Conservation (phyloP, 2,113 vertebrate genomes). For the Zosterops lateralis region DNA sequence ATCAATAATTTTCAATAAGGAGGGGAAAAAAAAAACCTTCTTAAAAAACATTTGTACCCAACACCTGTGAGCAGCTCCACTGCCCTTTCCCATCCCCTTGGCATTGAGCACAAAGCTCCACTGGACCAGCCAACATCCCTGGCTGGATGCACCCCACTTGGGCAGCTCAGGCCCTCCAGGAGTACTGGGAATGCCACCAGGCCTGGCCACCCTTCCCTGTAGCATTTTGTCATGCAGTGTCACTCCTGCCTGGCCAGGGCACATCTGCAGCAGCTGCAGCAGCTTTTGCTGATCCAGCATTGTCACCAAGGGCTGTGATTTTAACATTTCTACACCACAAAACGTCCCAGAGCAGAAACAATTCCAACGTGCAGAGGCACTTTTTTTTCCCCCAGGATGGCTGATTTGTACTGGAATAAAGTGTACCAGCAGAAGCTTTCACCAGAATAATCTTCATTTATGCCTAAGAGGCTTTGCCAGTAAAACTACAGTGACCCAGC, state of each 20-base stretch:
- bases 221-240: neutral
- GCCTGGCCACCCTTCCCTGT: neutral
- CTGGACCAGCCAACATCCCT: neutral
- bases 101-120: neutral
- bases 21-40: neutral
- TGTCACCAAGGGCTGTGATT: neutral
- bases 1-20: neutral
- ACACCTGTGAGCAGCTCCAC: neutral
- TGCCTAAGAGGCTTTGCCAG: constrained; percentile 63
- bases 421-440: constrained; percentile 51
- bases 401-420: constrained; percentile 49
- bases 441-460: constrained; percentile 48
- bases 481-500: constrained; percentile 59
- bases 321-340: neutral
- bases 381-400: neutral
- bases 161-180: neutral
- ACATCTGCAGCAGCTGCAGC: neutral
- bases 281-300: neutral
- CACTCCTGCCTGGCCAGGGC: neutral
- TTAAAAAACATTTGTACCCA: neutral
- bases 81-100: neutral
- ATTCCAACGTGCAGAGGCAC: neutral
- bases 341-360: neutral
- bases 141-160: fast-evolving
- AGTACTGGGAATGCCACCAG: neutral